These are phyloP conservation scores for Thunnus thynnus DNA, from an alignment of 2,113 vertebrate genomes.

Conservation along the genomic window DNA sequence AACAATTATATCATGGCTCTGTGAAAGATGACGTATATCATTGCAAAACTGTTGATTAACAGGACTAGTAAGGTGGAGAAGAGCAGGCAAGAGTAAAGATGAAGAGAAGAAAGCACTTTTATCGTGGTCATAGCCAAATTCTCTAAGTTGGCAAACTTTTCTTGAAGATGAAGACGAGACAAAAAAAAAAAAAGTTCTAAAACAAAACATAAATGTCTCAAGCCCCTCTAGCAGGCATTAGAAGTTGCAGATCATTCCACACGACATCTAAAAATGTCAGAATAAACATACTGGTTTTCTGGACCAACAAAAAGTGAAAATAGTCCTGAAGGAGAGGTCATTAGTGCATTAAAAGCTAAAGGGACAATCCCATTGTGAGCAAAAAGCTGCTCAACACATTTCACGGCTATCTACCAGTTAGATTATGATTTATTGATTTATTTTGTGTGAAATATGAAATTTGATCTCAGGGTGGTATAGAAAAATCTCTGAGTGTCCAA, in stretches of 20 bases:
- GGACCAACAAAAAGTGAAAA: too few relatives aligned
- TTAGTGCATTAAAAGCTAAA: not conserved
- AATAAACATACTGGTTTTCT: not conserved
- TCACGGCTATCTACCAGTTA: not conserved
- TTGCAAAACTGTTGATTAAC: conserved; percentile 22
- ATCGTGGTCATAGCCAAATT: not conserved
- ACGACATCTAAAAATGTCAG: not conserved
- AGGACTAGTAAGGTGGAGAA: conserved; percentile 6
- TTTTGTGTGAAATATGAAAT: not conserved
- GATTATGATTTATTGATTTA: not conserved
- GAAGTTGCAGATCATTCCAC: too few relatives aligned
- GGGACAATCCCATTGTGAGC: too few relatives aligned
- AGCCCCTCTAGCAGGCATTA: too few relatives aligned
- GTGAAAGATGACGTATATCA: conserved; percentile 22
- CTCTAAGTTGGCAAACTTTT: not conserved
- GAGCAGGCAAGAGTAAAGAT: not conserved
- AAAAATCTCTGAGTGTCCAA: too few relatives aligned
- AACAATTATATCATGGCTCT: not conserved
- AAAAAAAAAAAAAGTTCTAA: too few relatives aligned
- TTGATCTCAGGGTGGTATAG: too few relatives aligned
- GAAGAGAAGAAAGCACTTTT: not conserved
- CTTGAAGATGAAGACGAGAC: not conserved
- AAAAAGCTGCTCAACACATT: too few relatives aligned
- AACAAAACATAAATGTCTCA: too few relatives aligned
- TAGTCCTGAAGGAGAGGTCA: not conserved